Evolutionary conservation across 2,888 invertebrate species (phyloP).

Genomic region (Laspeyria flexula): DNA sequence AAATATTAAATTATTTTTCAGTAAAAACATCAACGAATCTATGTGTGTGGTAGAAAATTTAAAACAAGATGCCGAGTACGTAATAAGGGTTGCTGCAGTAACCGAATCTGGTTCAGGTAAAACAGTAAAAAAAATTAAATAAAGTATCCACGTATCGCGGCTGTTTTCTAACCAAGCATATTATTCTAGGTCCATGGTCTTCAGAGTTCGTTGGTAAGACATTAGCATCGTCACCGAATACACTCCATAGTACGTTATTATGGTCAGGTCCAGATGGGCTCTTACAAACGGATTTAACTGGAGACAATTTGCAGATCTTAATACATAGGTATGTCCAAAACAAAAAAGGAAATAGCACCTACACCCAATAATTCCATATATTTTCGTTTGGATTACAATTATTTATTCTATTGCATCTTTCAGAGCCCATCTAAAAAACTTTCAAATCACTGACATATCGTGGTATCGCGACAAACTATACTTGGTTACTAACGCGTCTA

Average conservation of each 20-base stretch:
- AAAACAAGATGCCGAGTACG: slow-evolving; percentile 91
- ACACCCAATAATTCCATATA: too few species aligned
- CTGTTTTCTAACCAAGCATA: background rate
- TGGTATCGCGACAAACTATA: slow-evolving; percentile 92
- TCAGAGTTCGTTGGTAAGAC: slow-evolving; percentile 91
- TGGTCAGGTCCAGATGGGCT: slow-evolving; percentile 93
- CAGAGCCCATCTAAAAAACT: slow-evolving; percentile 83
- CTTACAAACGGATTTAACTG: slow-evolving; percentile 93
- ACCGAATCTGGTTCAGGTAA: slow-evolving; percentile 89
- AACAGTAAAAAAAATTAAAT: background rate
- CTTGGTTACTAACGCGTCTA: slow-evolving; percentile 90
- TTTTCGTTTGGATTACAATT: background rate
- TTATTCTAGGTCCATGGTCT: slow-evolving; percentile 90
- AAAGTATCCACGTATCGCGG: too few species aligned
- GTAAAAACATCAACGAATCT: slow-evolving; percentile 84
- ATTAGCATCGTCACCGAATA: slow-evolving; percentile 83
- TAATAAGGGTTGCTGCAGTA: slow-evolving; percentile 92
- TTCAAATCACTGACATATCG: slow-evolving; percentile 89
- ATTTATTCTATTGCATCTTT: background rate
- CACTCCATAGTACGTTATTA: slow-evolving; percentile 87
- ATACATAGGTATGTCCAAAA: slow-evolving; percentile 82
- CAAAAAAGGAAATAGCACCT: too few species aligned
- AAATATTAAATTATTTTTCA: slow-evolving; percentile 36
- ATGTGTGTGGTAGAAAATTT: slow-evolving; percentile 89
- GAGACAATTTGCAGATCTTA: slow-evolving; percentile 90